phyloP scores from a whole-genome alignment of 2,888 invertebrate species.

The Nebria salina region DNA sequence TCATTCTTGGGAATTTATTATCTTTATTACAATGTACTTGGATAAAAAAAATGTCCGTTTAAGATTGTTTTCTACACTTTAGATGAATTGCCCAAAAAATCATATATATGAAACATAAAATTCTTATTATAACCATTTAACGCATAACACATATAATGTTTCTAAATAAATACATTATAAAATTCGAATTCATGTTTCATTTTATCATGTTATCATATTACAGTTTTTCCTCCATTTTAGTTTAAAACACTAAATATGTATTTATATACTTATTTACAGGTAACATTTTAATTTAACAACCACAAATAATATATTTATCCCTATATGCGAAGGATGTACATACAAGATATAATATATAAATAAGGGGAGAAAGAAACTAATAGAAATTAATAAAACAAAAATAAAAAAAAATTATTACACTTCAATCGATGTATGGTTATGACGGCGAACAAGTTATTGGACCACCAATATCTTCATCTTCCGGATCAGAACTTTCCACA shows the following conservation, averaged over 20 bases:
- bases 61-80: background rate
- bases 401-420: background rate
- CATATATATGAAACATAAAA: background rate
- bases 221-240: background rate
- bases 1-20: background rate
- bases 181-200: background rate
- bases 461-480: constrained; percentile 35
- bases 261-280: constrained; percentile 1
- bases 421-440: constrained; percentile 36
- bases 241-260: background rate
- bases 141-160: background rate
- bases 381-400: background rate
- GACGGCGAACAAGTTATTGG: constrained; percentile 39
- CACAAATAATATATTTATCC: background rate
- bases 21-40: background rate
- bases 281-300: constrained; percentile 1
- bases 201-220: background rate
- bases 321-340: background rate
- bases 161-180: background rate
- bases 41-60: background rate
- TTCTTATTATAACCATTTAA: background rate
- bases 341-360: background rate
- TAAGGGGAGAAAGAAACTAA: background rate
- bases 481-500: constrained; percentile 28
- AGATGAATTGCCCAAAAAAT: background rate